Percentiles rank a stretch among this genome's conserved stretches.
Evolutionary conservation across 2,797 vertebrate species (phyloP).

Genomic region (Pangasius sanitwongsei): DNA sequence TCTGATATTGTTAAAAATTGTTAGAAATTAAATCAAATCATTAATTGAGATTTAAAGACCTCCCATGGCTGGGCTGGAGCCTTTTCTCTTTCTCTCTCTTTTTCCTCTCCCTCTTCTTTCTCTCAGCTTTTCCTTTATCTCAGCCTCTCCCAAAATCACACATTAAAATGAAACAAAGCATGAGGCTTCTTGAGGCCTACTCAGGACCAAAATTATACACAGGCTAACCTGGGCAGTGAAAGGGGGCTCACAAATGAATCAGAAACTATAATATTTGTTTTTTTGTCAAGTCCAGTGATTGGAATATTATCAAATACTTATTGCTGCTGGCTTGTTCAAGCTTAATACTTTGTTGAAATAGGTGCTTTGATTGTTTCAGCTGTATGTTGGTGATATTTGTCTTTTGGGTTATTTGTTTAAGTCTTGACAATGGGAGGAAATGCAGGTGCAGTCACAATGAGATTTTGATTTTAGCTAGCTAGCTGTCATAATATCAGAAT

Average conservation of each 20-base stretch:
- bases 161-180: conserved; percentile 1
- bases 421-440: not conserved
- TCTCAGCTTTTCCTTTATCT: not conserved
- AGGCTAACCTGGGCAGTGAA: not conserved
- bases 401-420: not conserved
- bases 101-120: not conserved
- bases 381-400: not conserved
- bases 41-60: conserved; percentile 55
- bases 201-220: not conserved
- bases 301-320: conserved; percentile 4
- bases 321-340: not conserved
- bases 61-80: conserved; percentile 68
- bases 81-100: conserved; percentile 9
- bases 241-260: not conserved
- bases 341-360: not conserved
- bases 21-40: conserved; percentile 14
- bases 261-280: not conserved
- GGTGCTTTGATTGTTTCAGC: not conserved
- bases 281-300: not conserved
- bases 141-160: conserved; percentile 16
- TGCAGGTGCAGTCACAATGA: not conserved
- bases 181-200: not conserved
- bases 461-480: not conserved
- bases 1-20: conserved; percentile 54
- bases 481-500: not conserved